Evolutionary conservation across 2,888 invertebrate species (phyloP).

Genomic region (Eupithecia tripunctaria): DNA sequence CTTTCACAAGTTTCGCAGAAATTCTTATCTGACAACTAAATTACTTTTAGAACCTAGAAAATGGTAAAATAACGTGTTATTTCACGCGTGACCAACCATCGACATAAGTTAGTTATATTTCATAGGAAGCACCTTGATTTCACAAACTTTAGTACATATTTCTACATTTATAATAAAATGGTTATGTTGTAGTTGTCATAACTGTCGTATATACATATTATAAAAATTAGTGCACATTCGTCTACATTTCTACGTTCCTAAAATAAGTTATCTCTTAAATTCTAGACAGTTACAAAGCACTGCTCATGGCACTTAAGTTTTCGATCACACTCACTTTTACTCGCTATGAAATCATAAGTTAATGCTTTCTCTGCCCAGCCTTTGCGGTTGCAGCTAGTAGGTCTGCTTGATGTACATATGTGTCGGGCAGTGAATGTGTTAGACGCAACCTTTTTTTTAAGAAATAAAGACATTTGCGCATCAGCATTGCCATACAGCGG

Average conservation of each 20-base stretch:
- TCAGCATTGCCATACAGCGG: not conserved
- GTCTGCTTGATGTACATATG: not conserved
- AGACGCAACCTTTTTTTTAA: not conserved
- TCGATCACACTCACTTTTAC: conserved; percentile 61
- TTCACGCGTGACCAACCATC: no score
- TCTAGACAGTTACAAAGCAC: conserved; percentile 65
- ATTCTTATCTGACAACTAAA: no score
- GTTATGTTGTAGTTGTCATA: not conserved
- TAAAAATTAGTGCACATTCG: conserved; percentile 26
- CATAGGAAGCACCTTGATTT: not conserved
- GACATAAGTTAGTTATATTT: not conserved
- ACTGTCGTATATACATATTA: not conserved
- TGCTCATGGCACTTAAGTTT: conserved; percentile 72
- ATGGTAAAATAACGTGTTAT: no score
- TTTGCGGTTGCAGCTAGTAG: not conserved
- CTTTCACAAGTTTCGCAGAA: no score
- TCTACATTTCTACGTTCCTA: not conserved
- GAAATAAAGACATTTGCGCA: not conserved
- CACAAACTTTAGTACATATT: not conserved
- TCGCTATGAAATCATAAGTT: conserved; percentile 36
- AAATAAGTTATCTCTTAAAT: conserved; percentile 28
- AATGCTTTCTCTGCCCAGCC: not conserved
- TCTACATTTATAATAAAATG: not conserved
- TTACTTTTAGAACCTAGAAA: no score
- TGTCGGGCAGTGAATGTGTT: not conserved